These are phyloP conservation scores for Halichondria panicea DNA, from an alignment of 37 sponge, comb jelly and placozoan species.

Conservation along the genomic window DNA sequence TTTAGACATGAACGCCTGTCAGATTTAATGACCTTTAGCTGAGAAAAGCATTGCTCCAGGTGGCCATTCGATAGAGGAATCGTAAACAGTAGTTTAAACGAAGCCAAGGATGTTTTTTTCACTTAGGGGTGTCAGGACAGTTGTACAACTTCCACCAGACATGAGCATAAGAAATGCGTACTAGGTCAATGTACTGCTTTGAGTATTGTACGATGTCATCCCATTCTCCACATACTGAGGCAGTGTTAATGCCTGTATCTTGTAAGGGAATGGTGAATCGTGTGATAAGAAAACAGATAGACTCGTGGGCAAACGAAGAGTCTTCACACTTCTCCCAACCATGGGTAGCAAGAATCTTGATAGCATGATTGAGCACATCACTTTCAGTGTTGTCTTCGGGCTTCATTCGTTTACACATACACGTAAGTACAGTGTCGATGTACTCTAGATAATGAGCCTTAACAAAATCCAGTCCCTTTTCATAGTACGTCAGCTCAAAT, in stretches of 20 bases:
- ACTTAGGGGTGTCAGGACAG: conserved; percentile 23
- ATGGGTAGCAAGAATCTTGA: conserved; percentile 67
- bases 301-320: conserved; percentile 39
- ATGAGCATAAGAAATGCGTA: conserved; percentile 24
- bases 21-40: conserved; percentile 53
- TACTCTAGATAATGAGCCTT: background rate
- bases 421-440: conserved; percentile 24
- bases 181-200: conserved; percentile 61
- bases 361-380: conserved; percentile 38
- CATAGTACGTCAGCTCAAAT: conserved; percentile 15
- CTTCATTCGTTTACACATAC: conserved; percentile 47
- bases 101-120: too few relatives aligned
- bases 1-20: conserved; percentile 16
- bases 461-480: conserved; percentile 6
- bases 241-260: conserved; percentile 24
- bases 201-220: conserved; percentile 65
- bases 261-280: conserved; percentile 42
- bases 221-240: conserved; percentile 66
- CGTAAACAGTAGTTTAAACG: conserved; percentile 58
- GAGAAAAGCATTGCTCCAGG: conserved; percentile 56
- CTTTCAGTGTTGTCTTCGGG: conserved; percentile 17
- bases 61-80: conserved; percentile 70
- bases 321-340: conserved; percentile 60
- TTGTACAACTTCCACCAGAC: conserved; percentile 80
- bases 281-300: conserved; percentile 26